Percentiles rank a stretch among this genome's conserved stretches.
phyloP scores from a whole-genome alignment of 2,888 invertebrate species.

The Cynaeus angustus region DNA sequence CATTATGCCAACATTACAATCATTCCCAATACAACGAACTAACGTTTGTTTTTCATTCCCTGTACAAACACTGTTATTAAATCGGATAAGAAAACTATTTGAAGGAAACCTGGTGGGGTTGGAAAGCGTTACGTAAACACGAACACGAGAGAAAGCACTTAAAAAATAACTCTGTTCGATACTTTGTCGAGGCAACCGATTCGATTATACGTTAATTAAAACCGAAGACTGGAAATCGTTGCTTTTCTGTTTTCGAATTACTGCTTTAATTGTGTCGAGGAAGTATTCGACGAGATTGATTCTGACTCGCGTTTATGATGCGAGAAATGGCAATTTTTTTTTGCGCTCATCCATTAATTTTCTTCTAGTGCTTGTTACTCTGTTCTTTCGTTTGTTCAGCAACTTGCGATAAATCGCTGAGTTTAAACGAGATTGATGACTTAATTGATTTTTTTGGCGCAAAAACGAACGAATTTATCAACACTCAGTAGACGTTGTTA shows the following conservation, averaged over 20 bases:
- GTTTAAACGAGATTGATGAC: constrained; percentile 4
- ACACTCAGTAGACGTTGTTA: background rate
- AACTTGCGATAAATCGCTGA: background rate
- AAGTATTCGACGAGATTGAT: constrained; percentile 9
- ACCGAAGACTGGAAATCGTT: background rate
- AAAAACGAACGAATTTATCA: background rate
- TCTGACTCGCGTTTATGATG: constrained; percentile 8
- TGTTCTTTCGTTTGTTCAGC: constrained; percentile 10
- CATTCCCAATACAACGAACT: constrained; percentile 19
- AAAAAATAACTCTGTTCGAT: constrained; percentile 10
- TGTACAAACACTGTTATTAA: constrained; percentile 35
- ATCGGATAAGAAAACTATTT: constrained; percentile 38
- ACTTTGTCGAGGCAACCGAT: background rate
- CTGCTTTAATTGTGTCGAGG: constrained; percentile 10
- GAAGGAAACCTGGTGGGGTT: background rate
- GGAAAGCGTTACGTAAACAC: constrained; percentile 15
- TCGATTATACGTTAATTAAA: constrained; percentile 13
- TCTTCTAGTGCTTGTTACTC: background rate
- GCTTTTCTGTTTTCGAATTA: background rate
- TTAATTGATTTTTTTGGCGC: constrained; percentile 3
- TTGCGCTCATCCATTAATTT: constrained; percentile 1
- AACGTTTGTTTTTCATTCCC: constrained; percentile 42
- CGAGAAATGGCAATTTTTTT: background rate
- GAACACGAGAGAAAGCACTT: constrained; percentile 12
- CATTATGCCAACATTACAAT: constrained; percentile 40